Evolutionary conservation across 2,888 invertebrate species (phyloP).

Genomic region (Romanomermis culicivorax): DNA sequence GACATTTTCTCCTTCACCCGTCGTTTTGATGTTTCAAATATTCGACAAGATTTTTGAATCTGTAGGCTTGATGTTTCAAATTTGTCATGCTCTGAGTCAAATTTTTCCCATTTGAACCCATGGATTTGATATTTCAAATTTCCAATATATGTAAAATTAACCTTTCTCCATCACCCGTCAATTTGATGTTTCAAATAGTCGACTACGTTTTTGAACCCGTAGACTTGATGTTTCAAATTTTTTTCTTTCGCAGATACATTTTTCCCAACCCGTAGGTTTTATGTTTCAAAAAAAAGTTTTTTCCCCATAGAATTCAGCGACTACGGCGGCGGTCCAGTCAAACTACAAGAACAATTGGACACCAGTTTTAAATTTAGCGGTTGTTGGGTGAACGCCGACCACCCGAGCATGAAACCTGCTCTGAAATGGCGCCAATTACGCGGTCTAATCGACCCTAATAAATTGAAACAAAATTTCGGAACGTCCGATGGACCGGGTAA

Average conservation of each 20-base stretch:
- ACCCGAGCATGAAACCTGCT: not conserved
- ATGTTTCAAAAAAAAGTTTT: not conserved
- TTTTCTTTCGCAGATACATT: not conserved
- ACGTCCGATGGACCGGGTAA: not conserved
- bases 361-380: not conserved
- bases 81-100: too few relatives aligned
- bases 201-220: too few relatives aligned
- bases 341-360: not conserved
- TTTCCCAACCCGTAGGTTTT: not conserved
- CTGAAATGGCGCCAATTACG: not conserved
- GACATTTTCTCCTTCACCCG: too few relatives aligned
- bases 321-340: not conserved
- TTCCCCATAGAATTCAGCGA: not conserved
- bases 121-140: too few relatives aligned
- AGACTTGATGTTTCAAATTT: not conserved
- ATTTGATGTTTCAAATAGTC: too few relatives aligned
- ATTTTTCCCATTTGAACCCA: too few relatives aligned
- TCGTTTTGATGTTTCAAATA: too few relatives aligned
- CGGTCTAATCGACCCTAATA: not conserved
- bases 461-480: not conserved
- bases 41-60: too few relatives aligned
- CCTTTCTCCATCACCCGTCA: too few relatives aligned
- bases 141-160: too few relatives aligned
- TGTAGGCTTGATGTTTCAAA: too few relatives aligned
- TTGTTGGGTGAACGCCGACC: not conserved